phyloP scores from a whole-genome alignment of 2,888 invertebrate species.

The Malthinus flaveolus region DNA sequence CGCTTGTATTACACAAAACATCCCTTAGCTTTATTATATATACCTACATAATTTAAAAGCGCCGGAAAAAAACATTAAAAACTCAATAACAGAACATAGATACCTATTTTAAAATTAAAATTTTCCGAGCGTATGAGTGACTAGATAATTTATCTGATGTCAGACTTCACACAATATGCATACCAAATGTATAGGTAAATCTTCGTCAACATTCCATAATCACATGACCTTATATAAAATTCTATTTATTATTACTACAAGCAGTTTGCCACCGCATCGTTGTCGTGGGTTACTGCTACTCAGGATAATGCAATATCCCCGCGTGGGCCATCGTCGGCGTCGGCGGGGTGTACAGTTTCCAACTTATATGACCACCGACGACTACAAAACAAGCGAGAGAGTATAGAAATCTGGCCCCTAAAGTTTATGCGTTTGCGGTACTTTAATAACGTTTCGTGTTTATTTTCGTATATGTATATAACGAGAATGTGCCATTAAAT shows the following conservation, averaged over 20 bases:
- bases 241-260: slow-evolving; percentile 18
- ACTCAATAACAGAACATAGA: too few species aligned
- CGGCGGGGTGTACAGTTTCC: slow-evolving; percentile 8
- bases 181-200: slow-evolving; percentile 23
- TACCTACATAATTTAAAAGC: too few species aligned
- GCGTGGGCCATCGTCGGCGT: slow-evolving; percentile 14
- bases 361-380: slow-evolving; percentile 10
- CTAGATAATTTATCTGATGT: slow-evolving; percentile 6
- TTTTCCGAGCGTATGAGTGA: not conserved
- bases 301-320: slow-evolving; percentile 17
- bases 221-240: slow-evolving; percentile 21
- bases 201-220: slow-evolving; percentile 19
- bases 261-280: slow-evolving; percentile 13
- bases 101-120: not conserved
- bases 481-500: not conserved
- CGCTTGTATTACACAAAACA: too few species aligned
- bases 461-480: slow-evolving; percentile 21
- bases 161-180: slow-evolving; percentile 14
- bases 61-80: too few species aligned
- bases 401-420: slow-evolving; percentile 1
- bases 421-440: too few species aligned
- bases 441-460: not conserved
- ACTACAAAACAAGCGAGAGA: slow-evolving; percentile 3
- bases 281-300: not conserved
- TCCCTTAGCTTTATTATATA: too few species aligned